Base-by-base conservation (phyloP, 2,888 invertebrate genomes). In the Eudemis profundana region DNA sequence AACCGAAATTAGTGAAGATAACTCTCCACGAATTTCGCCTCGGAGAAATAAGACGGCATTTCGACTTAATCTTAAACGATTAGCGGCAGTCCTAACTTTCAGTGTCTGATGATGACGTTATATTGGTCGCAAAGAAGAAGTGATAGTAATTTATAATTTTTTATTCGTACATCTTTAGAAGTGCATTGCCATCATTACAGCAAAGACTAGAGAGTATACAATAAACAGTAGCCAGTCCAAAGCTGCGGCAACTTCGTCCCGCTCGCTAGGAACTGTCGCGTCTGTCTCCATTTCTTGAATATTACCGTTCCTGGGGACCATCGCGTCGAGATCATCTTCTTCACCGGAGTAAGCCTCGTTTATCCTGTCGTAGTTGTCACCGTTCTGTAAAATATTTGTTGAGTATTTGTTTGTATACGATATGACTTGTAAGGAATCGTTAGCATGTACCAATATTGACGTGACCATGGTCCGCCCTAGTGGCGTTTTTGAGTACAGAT, bases 221-320 rank as follows among this genome's bases (percentile, higher is more conserved):
- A 83, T 51, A 68, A 92, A 90, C 74, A 89, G 66, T 0, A 79
- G 33, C 70, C 84, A 89, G 60, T 92, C 91, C 1, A 90, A 36
- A 0, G 83, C 81, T 61, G 85, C 83, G 0, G 87, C 87, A 1
- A 90, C 61, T 64, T 89, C 89, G 38, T 72, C 79, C 36, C 74
- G 77, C 19, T 84, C 84, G 1, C 81, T 79, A 36, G 76, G 77
- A 1, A 71, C 72, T 1, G 62, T 69, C 1, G 70, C 69, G 1
- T 90, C 90, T 17, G 77, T 77, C 56, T 89, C 82, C 89, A 90
- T 89, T 61, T 88, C 88, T 72, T 89, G 90, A 0, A 89, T 63
- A 0, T 77, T 77, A 1, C 77, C 74, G 5, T 77, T 78, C 47
- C 81, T 77, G 2, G 82, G 72, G 8, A 72, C 44, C 0, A 72